Evolutionary conservation across 2,797 vertebrate species (phyloP).

Genomic region (Rhinogobio ventralis): DNA sequence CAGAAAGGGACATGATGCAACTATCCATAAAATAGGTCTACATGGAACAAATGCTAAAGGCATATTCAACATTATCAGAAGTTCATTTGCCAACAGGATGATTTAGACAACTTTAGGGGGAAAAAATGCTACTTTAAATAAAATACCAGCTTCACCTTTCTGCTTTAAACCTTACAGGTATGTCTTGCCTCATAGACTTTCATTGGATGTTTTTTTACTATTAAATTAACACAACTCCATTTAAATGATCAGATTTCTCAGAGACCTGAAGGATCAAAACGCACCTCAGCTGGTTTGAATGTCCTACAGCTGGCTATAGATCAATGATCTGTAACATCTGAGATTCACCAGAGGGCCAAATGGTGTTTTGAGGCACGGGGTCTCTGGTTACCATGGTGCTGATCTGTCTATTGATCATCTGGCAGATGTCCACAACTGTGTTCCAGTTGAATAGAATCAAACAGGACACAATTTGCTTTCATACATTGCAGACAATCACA

Average conservation of each 20-base stretch:
- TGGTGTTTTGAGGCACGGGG: constrained; percentile 32
- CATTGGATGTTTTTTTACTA: too few relatives aligned
- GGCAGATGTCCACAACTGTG: constrained; percentile 67
- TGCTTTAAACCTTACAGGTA: background rate
- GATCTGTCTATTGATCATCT: constrained; percentile 64
- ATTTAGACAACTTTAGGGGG: too few relatives aligned
- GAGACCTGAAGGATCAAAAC: background rate
- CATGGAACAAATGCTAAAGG: too few relatives aligned
- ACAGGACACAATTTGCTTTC: background rate
- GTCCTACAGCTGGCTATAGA: background rate
- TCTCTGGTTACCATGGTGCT: constrained; percentile 49
- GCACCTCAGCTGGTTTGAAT: background rate
- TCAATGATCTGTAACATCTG: constrained; percentile 5
- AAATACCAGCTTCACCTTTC: background rate
- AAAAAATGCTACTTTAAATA: background rate
- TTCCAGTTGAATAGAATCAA: constrained; percentile 29
- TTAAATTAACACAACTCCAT: background rate
- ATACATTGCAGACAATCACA: background rate
- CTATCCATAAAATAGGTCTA: too few relatives aligned
- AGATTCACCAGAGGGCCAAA: constrained; percentile 27
- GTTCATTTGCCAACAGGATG: too few relatives aligned
- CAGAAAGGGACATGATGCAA: too few relatives aligned
- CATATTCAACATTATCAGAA: too few relatives aligned
- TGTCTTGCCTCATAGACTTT: background rate
- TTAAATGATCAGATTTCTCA: background rate